Evolutionary conservation across 64 coral and sea anemone genomes (phyloP), one percentile per base, ranked within the genome.

Genomic region (Montipora sp.): DNA sequence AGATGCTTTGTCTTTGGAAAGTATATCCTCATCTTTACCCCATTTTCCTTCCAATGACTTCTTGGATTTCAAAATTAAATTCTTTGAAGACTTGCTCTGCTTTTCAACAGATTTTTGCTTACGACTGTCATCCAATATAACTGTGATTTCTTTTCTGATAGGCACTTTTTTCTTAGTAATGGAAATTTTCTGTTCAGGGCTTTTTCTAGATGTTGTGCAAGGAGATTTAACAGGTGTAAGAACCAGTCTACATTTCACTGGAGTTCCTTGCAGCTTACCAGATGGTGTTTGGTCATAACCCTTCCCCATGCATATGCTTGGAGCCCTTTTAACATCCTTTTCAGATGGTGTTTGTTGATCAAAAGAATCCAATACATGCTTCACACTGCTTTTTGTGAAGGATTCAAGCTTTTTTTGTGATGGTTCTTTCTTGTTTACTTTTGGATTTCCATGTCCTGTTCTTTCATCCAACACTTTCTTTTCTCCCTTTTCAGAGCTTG

Each of bases 371-470:
- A 65, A 22, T 8, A 24, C 18, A 14, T 27, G 16, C 59, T 83
- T 83, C 12, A 8, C 7, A 66, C 58, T 49, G 49, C 46, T 4
- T 77, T 36, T 4, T 77, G 44, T 79, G 27, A 93, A 93, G 22
- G 51, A 87, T 14, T 93, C 91, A 0, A 93, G 60, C 19, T 85
- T 93, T 79, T 76, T 77, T 67, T 93, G 91, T 20, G 77, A 66
- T 21, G 75, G 83, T 70, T 80, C 83, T 24, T 24, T 20, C 36
- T 92, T 92, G 12, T 87, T 92, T 11, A 49, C 20, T 87, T 85
- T 75, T 2, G 73, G 7, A 79, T 92, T 93, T 9, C 11, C 61
- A 22, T 92, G 79, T 47, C 68, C 46, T 43, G 1, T 19, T 47
- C 47, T 12, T 8, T 87, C 67, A 58, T 93, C 65, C 83, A 68